Conservation (phyloP, 2,888 invertebrate species). For the Cheilosia urbana region DNA sequence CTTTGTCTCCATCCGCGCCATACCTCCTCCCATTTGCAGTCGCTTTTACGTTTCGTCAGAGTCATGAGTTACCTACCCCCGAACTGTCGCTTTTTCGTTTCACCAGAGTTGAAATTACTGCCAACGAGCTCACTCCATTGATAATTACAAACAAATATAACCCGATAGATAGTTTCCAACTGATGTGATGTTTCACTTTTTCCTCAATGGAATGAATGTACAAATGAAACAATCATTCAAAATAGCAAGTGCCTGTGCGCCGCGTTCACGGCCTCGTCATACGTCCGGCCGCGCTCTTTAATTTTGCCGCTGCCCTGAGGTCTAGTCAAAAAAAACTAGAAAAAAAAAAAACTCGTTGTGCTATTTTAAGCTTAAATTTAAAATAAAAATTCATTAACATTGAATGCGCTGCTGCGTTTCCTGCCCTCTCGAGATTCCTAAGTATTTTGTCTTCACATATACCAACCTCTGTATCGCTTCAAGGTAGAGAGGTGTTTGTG, state of each 20-base stretch:
- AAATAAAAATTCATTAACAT: conserved; percentile 57
- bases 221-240: conserved; percentile 68
- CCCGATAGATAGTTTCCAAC: not conserved
- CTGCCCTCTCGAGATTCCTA: conserved; percentile 23
- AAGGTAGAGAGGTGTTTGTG: conserved; percentile 44
- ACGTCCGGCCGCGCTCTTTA: not conserved
- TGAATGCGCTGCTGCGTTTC: conserved; percentile 49
- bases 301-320: conserved; percentile 15
- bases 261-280: conserved; percentile 19
- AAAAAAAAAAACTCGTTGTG: conserved; percentile 7
- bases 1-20: too few relatives aligned
- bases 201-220: conserved; percentile 22
- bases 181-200: conserved; percentile 33
- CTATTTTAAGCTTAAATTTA: conserved; percentile 45
- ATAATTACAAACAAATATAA: not conserved
- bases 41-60: too few relatives aligned
- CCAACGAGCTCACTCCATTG: conserved; percentile 14
- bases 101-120: too few relatives aligned
- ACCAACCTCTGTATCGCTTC: conserved; percentile 18
- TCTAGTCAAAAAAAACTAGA: conserved; percentile 25
- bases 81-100: too few relatives aligned
- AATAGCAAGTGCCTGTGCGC: conserved; percentile 49
- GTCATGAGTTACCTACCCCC: too few relatives aligned
- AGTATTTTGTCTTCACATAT: not conserved
- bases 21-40: too few relatives aligned